Base-by-base conservation (phyloP, 1,140 invertebrate species). In the Drosophila lowei region DNA sequence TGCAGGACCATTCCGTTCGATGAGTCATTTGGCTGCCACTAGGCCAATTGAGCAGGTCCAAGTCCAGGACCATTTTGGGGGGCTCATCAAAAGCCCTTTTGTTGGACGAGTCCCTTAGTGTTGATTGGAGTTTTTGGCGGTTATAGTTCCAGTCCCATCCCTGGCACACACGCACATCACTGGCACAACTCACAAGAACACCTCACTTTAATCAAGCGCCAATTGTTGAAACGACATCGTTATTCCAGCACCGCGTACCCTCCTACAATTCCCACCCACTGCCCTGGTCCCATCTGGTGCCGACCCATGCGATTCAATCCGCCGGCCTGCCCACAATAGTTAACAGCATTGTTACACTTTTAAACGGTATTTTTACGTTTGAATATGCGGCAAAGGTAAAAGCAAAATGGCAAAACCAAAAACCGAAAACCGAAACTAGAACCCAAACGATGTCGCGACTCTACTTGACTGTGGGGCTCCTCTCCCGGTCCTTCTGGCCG, bases 281-380 rank as follows among this genome's bases (percentile, higher is more conserved):
- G 15, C 3, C 21, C 38, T 16, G 44, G 9, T 5, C 13, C 30
- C 23, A 38, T 4, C 34, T 38, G 34, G 34, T 38, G 11, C 5
- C 63, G 23, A 7, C 21, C 44, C 47, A 38, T 21, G 50, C 43
- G 21, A 43, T 56, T 57, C 28, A 47, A 58, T 55, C 18, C 42
- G 28, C 15, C n/a, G 41, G 57, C 47, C 73, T 59, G 57, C 46
- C 65, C 54, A 60, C 55, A 60, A 54, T 75, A 67, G 81, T 78
- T 88, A 86, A 78, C 81, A 81, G 83, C 73, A 88, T 86, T 86
- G 81, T 86, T 86, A 86, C 81, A 81, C 81, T 72, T 86, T 78
- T 86, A 86, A 86, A 83, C 81, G 83, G 74, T 72, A 81, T 77
- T 75, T 77, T 76, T 64, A 60, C 73, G 34, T 65, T 86, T 74